These are phyloP conservation scores for Helicolenus hilgendorfi DNA, from an alignment of 2,797 vertebrate genomes.

Conservation along the genomic window DNA sequence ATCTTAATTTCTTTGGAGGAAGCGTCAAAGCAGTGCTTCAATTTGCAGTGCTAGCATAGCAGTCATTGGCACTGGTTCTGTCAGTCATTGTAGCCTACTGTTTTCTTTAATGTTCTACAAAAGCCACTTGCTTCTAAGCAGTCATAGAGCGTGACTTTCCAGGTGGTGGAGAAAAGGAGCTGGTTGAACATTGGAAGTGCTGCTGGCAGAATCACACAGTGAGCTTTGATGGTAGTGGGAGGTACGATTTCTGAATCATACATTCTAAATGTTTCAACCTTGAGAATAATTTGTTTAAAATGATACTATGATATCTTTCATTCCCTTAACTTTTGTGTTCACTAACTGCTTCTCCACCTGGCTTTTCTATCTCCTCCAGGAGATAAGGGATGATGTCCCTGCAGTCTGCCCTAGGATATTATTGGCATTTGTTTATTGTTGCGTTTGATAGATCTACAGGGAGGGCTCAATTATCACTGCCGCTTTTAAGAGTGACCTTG, in stretches of 20 bases:
- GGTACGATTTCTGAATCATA: neutral
- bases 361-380: constrained; percentile 10
- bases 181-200: neutral
- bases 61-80: neutral
- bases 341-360: neutral
- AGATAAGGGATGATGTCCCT: constrained; percentile 54
- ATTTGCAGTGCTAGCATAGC: neutral
- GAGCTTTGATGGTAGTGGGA: neutral
- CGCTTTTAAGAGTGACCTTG: constrained; percentile 90
- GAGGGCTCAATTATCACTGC: constrained; percentile 85
- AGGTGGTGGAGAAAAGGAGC: neutral
- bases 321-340: constrained; percentile 23
- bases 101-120: neutral
- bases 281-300: neutral
- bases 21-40: neutral
- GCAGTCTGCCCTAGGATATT: constrained; percentile 77
- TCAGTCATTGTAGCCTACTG: neutral
- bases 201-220: neutral
- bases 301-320: constrained; percentile 1
- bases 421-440: constrained; percentile 87
- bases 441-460: constrained; percentile 87
- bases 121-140: neutral
- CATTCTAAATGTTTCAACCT: neutral
- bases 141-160: neutral
- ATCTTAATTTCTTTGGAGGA: neutral